Base-by-base conservation (phyloP, 2,888 invertebrate genomes). In the Megaustenia siamemsis region DNA sequence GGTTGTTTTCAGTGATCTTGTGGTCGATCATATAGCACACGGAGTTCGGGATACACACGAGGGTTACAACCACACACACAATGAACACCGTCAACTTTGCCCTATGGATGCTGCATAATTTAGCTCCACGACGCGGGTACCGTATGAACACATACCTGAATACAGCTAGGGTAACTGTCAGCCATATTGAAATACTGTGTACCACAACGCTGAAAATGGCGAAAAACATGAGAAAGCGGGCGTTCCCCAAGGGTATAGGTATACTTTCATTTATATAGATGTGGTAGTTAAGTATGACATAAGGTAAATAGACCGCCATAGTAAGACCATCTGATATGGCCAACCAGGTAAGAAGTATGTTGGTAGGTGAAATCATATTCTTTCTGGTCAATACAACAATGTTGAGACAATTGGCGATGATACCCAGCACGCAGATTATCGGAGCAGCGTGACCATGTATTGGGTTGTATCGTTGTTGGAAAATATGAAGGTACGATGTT, bases 301-400 rank as follows among this genome's bases (percentile, higher is more conserved):
- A 98, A 0, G 98, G 98, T 88, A 98, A 97, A 94, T 98, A 98
- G 90, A 98, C 98, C 45, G 93, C 92, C 90, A 98, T 98, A 12
- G 98, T 98, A 35, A 98, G 95, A 49, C 98, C 95, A 93, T 99
- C 98, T 15, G 98, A 97, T 24, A 98, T 96, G 0, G 99, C 98
- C 43, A 98, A 89, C 24, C 94, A 94, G 0, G 98, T 98, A 53
- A 98, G 96, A 86, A 98, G 97, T 76, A 97, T 96, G 94, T 98
- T 98, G 49, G 98, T 98, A 1, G 98, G 96, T 84, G 97, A 97
- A n/a, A 93, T 90, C 98, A 98, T 98, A 94, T 98, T 97, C 53
- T 96, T 96, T 24, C 97, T 96, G 0, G 98, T 97, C 84, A 99
- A 95, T 15, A 99, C 98, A 60, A 97, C 96, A 86, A 98, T 97